Evolutionary conservation across 2,888 invertebrate species (phyloP), one percentile per base, ranked within the genome.

Genomic region (Agonopterix arenella): DNA sequence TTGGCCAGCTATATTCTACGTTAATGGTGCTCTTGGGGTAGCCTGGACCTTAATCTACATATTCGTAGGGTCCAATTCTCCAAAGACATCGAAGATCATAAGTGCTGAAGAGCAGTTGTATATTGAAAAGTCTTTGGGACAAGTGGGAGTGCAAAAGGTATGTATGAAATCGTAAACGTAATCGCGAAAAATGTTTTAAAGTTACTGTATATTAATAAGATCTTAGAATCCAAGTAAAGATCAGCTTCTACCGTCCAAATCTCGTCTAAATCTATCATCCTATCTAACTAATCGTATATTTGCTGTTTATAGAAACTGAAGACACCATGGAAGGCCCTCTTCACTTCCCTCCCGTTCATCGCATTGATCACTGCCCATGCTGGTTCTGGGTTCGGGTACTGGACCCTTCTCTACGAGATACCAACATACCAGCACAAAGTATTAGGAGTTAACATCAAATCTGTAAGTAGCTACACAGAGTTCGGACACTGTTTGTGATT

Each of bases 1-100:
- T 16, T 94, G 94, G 94, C 92, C 92, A 0, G 90, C 91, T 44
- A 91, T 93, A 16, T 94, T 94, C 69, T 94, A 94, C 62, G 68
- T 85, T 0, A 90, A 92, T 38, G 93, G 93, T 0, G 67, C 70
- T 0, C 59, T 89, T 0, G 90, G 91, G 0, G 75, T 90, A 0
- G 1, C 89, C 0, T 93, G 93, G 93, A 73, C 90, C 0, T 67
- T 88, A 0, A 44, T 80, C 1, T 93, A 92, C 73, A 70, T 90
- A 8, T 73, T 92, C 49, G 78, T 93, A 11, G 95, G 94, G 0
- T 90, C 93, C 8, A 92, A 92, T 54, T 91, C 91, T 1, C 95
- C 95, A 0, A 81, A 90, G 1, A 84, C 89, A 7, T 83, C 82
- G 0, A 90, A 81, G 41, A 69, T 68, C 10, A 93, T 94, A 46